A percentile compares a stretch with the other conserved stretches of the same genome.
Evolutionary conservation across 2,797 vertebrate species (phyloP).

Genomic region (Neomorphus geoffroyi): DNA sequence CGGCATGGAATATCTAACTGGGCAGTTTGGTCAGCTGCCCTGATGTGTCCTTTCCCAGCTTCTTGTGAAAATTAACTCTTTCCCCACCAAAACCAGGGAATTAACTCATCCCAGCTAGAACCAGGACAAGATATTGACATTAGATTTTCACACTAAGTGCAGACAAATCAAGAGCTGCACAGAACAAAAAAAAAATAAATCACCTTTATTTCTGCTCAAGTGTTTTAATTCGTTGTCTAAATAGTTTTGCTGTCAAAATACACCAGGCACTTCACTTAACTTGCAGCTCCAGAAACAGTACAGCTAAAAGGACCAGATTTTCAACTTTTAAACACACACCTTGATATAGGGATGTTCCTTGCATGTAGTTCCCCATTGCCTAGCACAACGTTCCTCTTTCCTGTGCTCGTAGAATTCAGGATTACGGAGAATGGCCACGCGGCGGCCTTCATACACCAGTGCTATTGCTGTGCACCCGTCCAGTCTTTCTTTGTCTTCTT

Average conservation of each 20-base stretch:
- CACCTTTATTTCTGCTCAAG: background rate
- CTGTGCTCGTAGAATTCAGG: constrained; percentile 95
- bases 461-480: constrained; percentile 91
- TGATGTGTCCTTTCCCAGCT: no score
- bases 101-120: no score
- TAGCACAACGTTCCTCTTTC: constrained; percentile 95
- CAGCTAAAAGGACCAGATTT: background rate
- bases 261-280: background rate
- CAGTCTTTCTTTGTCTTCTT: constrained; percentile 89
- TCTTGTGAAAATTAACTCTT: no score
- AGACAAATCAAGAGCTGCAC: background rate
- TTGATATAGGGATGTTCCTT: constrained; percentile 98
- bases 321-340: constrained; percentile 70
- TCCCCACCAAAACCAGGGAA: no score
- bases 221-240: background rate
- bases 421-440: constrained; percentile 94
- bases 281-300: background rate
- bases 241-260: background rate
- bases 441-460: constrained; percentile 84
- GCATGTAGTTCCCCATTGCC: constrained; percentile 96
- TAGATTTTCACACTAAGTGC: background rate
- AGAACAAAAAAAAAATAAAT: background rate
- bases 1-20: no score
- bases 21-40: no score
- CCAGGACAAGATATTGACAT: background rate